Percentiles rank a stretch among this genome's conserved stretches.
Conservation (phyloP, 2,113 vertebrate genomes). For the Chaenogobius annularis region DNA sequence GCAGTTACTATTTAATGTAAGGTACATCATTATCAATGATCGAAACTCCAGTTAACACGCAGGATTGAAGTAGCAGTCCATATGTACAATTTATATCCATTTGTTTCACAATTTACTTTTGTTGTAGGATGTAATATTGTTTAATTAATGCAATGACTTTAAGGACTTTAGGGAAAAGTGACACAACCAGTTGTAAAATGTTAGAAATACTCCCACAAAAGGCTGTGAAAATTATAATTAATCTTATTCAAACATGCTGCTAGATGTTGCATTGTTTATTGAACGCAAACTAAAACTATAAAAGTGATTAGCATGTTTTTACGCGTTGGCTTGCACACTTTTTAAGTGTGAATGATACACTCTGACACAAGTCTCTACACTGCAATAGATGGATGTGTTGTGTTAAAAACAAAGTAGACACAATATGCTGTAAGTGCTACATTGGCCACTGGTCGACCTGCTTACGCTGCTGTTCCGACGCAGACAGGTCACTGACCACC, state of each 20-base stretch:
- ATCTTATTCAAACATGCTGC: neutral
- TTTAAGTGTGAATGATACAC: neutral
- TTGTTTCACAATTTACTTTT: neutral
- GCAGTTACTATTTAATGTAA: neutral
- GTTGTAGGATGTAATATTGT: neutral
- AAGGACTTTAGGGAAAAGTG: neutral
- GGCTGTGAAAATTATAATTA: neutral
- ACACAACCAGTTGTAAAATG: neutral
- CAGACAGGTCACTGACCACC: slow-evolving; percentile 43
- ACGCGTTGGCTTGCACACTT: neutral
- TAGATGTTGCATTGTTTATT: neutral
- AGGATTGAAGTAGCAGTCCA: neutral
- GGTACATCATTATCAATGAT: neutral
- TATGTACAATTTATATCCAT: too few relatives aligned
- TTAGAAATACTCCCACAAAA: neutral
- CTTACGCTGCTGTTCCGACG: slow-evolving; percentile 11
- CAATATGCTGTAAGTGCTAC: neutral
- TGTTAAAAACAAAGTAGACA: neutral
- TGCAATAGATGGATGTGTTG: neutral
- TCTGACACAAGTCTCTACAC: neutral
- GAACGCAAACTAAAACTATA: neutral
- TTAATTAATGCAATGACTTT: slow-evolving; percentile 14
- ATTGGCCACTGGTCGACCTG: slow-evolving; percentile 22
- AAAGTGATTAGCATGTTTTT: neutral
- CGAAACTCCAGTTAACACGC: neutral